Evolutionary conservation across 2,113 vertebrate genomes (phyloP).

Genomic region (Albula glossodonta): DNA sequence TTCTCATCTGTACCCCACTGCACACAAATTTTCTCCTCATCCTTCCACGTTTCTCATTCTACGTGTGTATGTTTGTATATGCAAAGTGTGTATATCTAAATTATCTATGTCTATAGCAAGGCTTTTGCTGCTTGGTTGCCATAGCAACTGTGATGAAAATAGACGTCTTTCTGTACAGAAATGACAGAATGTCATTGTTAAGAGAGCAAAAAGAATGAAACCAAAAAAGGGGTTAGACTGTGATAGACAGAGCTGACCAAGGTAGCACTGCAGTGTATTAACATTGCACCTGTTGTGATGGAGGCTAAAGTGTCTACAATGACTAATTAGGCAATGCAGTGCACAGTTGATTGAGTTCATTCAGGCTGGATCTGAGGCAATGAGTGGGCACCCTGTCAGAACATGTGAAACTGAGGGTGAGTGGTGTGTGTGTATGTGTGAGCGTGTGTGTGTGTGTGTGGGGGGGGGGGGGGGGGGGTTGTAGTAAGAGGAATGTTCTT

Average conservation of each 20-base stretch:
- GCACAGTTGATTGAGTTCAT: background rate
- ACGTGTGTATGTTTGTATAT: slow-evolving; percentile 3
- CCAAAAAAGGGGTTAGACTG: background rate
- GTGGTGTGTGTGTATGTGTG: slow-evolving; percentile 1
- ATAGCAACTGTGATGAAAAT: slow-evolving; percentile 77
- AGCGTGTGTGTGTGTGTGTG: slow-evolving; percentile 28
- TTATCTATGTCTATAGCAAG: slow-evolving; percentile 73
- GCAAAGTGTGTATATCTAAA: slow-evolving; percentile 44
- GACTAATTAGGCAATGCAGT: background rate
- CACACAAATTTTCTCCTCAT: background rate
- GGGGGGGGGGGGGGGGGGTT: slow-evolving; percentile 11
- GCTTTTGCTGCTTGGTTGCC: slow-evolving; percentile 73
- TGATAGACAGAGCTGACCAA: background rate
- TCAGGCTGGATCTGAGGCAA: background rate
- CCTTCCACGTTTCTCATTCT: background rate
- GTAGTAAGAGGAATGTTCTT: background rate
- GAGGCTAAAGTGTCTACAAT: background rate
- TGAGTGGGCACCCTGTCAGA: background rate
- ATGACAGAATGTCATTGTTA: slow-evolving; percentile 66
- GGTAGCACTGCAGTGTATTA: background rate
- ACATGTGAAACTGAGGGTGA: background rate
- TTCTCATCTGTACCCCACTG: background rate
- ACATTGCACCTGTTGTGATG: background rate
- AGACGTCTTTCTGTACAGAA: slow-evolving; percentile 72
- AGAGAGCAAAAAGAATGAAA: slow-evolving; percentile 46